Base-by-base conservation (phyloP, 2,888 invertebrate genomes). In the Pilophorus perplexus region DNA sequence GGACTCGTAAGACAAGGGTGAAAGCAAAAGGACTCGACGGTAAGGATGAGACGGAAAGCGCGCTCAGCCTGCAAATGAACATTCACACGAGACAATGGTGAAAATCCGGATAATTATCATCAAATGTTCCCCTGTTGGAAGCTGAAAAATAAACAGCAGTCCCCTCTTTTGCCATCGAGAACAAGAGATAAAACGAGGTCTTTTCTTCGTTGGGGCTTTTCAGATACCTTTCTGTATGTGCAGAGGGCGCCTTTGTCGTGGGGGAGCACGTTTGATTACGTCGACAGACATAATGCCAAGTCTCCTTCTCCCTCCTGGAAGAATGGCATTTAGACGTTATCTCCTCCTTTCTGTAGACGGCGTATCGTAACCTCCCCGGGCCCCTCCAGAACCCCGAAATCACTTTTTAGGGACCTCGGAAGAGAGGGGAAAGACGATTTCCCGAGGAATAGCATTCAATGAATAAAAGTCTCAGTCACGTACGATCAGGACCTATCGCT, bases 21-120 rank as follows among this genome's bases (percentile, higher is more conserved):
- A n/a, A n/a, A n/a, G n/a, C n/a, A n/a, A n/a, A n/a, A n/a, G n/a
- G n/a, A n/a, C n/a, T n/a, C n/a, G n/a, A n/a, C n/a, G n/a, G n/a
- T n/a, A n/a, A n/a, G n/a, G n/a, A n/a, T n/a, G n/a, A n/a, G n/a
- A n/a, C n/a, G n/a, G n/a, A n/a, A n/a, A 40, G 59, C 10, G 40
- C 59, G 25, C 14, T 59, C 23, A 59, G 42, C 59, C 59, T 59
- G 59, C 38, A 59, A 59, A 59, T 59, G 59, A 59, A 42, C 59
- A 42, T 59, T 59, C 59, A 42, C 42, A 25, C 59, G 12, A 59
- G 42, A 59, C 59, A 59, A 59, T 59, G 42, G n/a, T n/a, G 52
- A 59, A 42, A 59, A 40, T 59, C 59, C 59, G 59, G 42, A 59
- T 59, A 59, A 59, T 59, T 59, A 59, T 59, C 59, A 59, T 59